phyloP scores from a whole-genome alignment of 1,140 invertebrate species.

The Drosophila ironensis region DNA sequence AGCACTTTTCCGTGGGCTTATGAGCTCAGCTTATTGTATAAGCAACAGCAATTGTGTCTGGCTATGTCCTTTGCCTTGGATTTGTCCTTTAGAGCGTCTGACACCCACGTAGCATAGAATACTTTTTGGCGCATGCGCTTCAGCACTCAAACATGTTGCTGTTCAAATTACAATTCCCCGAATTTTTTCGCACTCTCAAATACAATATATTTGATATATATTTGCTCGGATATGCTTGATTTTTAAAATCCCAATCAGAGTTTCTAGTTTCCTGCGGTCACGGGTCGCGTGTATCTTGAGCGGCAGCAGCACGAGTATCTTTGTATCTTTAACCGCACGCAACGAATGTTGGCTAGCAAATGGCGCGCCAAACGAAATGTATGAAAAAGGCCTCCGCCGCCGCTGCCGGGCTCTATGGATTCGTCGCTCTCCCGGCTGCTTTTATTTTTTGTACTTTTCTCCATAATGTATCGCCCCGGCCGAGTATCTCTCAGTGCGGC shows the following conservation, averaged over 20 bases:
- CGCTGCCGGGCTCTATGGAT: conserved; percentile 65
- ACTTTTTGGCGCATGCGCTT: conserved; percentile 70
- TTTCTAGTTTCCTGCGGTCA: neutral
- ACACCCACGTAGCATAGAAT: conserved; percentile 70
- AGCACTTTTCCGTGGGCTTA: conserved; percentile 3
- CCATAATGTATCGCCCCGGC: too few species aligned
- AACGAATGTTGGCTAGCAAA: conserved; percentile 65
- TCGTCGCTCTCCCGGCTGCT: conserved; percentile 13
- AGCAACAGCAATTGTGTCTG: conserved; percentile 18
- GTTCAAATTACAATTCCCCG: conserved; percentile 38
- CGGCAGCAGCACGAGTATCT: conserved; percentile 14
- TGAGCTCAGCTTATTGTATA: conserved; percentile 63
- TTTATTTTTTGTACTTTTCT: conserved; percentile 8
- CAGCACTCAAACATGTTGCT: conserved; percentile 61
- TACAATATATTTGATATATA: conserved; percentile 6
- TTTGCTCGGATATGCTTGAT: conserved; percentile 24
- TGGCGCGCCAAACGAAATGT: conserved; percentile 73
- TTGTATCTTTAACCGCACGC: conserved; percentile 62
- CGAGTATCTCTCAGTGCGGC: conserved; percentile 1
- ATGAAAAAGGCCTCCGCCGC: conserved; percentile 58
- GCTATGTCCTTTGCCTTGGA: conserved; percentile 59
- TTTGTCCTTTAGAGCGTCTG: conserved; percentile 56
- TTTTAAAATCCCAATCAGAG: neutral
- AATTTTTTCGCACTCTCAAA: conserved; percentile 1
- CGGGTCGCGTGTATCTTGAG: conserved; percentile 16